Base-by-base conservation (phyloP, 2,113 vertebrate genomes). In the Calidris pygmaea region DNA sequence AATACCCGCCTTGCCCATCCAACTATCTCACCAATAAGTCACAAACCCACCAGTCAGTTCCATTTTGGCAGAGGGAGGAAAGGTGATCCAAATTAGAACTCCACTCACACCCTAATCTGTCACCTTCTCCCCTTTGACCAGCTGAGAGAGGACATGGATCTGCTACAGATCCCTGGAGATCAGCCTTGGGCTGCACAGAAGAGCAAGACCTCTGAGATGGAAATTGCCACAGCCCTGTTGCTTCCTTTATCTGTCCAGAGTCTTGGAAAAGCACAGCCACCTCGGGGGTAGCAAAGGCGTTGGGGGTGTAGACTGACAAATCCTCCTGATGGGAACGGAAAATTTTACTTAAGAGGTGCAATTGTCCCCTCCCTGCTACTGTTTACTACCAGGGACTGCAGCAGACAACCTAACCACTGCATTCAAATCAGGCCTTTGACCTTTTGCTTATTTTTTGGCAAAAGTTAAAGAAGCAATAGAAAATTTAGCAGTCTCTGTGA, bases 281-380 rank as follows among this genome's bases (percentile, higher is more conserved):
- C 26, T 73, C 48, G 11, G 5, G 15, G 23, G 35, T 2, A 34
- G 32, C 41, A 63, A 30, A 60, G 12, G 14, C 1, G 0, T 0
- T 70, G 23, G 8, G 13, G 19, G 4, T 60, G 16, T 14, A 70
- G 30, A 45, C 16, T 3, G 8, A 76, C 39, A 80, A 56, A 34
- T 3, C 5, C 4, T 59, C 4, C 0, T 19, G 34, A 59, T 10
- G 8, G 11, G 29, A 83, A 83, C 0, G 0, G 16, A 7, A 15
- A 62, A 32, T 91, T 89, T 58, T 55, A 77, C 35, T 70, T 58
- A 63, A 14, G 53, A 90, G 9, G 9, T 17, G 29, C 7, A 29
- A 5, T 9, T 66, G 9, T 30, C 3, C 7, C 8, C 20, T 59
- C 10, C 21, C 24, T 1, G 0, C 45, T 73, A 43, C 5, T 3